These are phyloP conservation scores for Falco punctatus DNA, from an alignment of 2,113 vertebrate genomes.

Conservation along the genomic window DNA sequence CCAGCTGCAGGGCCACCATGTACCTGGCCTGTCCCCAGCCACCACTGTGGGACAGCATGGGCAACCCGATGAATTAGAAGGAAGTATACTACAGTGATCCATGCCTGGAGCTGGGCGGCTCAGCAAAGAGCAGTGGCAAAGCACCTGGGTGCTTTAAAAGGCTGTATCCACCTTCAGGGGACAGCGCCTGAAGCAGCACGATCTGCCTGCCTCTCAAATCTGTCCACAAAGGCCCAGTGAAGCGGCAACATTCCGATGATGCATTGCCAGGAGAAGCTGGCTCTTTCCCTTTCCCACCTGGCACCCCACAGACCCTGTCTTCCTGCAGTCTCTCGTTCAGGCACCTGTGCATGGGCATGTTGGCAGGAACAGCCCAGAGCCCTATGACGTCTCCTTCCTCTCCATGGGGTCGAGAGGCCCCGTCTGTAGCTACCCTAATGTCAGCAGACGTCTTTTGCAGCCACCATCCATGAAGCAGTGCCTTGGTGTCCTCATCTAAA, in stretches of 20 bases:
- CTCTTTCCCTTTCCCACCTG: background rate
- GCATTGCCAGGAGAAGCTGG: background rate
- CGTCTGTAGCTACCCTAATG: fast-evolving
- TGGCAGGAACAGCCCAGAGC: background rate
- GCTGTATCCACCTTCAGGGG: fast-evolving
- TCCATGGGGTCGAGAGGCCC: fast-evolving
- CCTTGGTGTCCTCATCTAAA: background rate
- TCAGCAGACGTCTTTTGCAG: background rate
- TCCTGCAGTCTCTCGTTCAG: background rate
- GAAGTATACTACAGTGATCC: fast-evolving
- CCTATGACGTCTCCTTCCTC: fast-evolving
- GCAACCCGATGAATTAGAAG: background rate
- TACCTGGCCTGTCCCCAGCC: no score
- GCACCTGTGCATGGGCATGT: fast-evolving
- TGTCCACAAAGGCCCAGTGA: background rate
- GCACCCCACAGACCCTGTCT: background rate
- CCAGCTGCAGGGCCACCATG: fast-evolving
- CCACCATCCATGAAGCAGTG: background rate
- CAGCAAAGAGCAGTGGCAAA: background rate
- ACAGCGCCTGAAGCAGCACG: background rate
- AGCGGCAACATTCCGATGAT: fast-evolving
- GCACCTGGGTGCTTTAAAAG: background rate
- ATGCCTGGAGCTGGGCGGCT: background rate
- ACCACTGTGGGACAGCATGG: fast-evolving
- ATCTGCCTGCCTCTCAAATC: background rate